Evolutionary conservation across 2,797 vertebrate genomes (phyloP).

Genomic region (Podargus strigoides): DNA sequence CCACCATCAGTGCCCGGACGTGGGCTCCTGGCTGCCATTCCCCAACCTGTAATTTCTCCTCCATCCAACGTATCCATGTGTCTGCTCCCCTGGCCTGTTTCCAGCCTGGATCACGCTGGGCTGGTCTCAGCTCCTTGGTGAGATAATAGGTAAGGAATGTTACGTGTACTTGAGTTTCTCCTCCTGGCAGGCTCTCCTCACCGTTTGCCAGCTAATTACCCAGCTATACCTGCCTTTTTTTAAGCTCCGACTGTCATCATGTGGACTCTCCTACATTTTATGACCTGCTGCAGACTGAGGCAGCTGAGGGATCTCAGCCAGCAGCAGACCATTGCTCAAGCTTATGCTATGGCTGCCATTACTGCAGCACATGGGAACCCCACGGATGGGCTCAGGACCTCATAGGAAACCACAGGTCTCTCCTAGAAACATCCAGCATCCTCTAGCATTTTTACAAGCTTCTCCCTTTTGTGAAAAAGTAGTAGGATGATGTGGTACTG

Average conservation of each 20-base stretch:
- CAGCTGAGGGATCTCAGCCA: not conserved
- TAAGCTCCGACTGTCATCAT: not conserved
- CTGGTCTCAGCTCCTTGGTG: not conserved
- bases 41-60: not conserved
- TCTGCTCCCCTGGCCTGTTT: not conserved
- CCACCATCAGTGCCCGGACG: rapidly evolving
- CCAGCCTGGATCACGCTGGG: not conserved
- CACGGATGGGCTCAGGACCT: not conserved
- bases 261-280: not conserved
- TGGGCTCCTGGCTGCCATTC: not conserved
- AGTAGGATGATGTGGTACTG: not conserved
- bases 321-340: not conserved
- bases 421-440: not conserved
- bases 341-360: not conserved
- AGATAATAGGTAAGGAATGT: not conserved
- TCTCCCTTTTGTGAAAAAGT: not conserved
- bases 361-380: not conserved
- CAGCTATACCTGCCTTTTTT: not conserved
- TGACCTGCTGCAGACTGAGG: not conserved
- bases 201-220: not conserved
- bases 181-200: not conserved
- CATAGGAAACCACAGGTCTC: not conserved
- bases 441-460: not conserved
- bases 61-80: rapidly evolving
- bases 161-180: not conserved